Evolutionary conservation across 2,797 vertebrate species (phyloP), one percentile per base, ranked within the genome.

Genomic region (Otolemur crassicaudatus): DNA sequence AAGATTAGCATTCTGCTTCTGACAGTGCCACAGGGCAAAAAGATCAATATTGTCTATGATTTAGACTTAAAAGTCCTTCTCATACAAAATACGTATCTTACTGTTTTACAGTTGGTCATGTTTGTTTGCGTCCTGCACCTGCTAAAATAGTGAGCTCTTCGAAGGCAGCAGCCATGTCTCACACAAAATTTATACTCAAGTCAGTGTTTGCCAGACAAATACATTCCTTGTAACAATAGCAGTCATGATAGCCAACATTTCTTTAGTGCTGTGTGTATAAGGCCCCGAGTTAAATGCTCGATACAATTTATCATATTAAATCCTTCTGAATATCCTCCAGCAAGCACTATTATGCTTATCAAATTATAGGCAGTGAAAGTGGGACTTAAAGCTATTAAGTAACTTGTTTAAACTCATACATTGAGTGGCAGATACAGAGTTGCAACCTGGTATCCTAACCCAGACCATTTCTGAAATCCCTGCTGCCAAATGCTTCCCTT

Each of bases 311-410:
- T 53, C 58, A 80, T 82, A n/a, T 77, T 91, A 77, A 73, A 43
- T 73, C 46, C n/a, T 90, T 73, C 60, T 14, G 29, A 93, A 73
- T 79, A 58, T 63, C 27, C 60, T 89, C 37, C 76, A 90, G 46
- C 20, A 88, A 92, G 72, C 81, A 81, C 49, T 73, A 79, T 22
- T 73, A 65, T 40, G 87, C 34, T 69, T 34, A 86, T 46, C 75
- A 61, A 81, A 75, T 80, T 87, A 70, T 1, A 91, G 11, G 91
- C 72, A 20, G 37, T 73, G 61, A 88, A 92, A 87, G 31, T 10
- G 23, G 87, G 37, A n/a, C 72, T 92, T 95, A 91, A 49, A 37
- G n/a, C 25, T 94, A 25, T 31, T 82, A 92, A 81, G 40, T 46
- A 85, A 82, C 60, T 31, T 82, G 22, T 91, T 53, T 90, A 69